Conservation (phyloP, 1,140 invertebrate genomes). For the Ptiloglossa arizonensis region DNA sequence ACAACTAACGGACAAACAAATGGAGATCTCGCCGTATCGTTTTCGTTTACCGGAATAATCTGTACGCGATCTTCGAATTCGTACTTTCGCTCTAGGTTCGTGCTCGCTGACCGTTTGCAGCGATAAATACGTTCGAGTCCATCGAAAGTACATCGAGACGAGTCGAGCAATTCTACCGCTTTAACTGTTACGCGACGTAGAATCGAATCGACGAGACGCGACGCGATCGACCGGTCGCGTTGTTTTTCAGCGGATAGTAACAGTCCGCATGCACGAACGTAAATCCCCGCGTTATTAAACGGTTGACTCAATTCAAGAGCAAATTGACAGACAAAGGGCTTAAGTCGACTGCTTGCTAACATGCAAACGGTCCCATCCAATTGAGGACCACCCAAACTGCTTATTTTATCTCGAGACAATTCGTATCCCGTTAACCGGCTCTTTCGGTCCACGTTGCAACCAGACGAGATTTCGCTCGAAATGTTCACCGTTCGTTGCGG, state of each 20-base stretch:
- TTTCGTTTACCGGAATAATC: no score
- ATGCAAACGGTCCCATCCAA: slow-evolving; percentile 73
- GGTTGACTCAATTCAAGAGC: slow-evolving; percentile 75
- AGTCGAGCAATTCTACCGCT: neutral
- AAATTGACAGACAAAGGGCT: slow-evolving; percentile 77
- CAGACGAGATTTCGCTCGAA: no score
- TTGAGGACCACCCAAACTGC: slow-evolving; percentile 77
- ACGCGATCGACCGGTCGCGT: slow-evolving; percentile 6
- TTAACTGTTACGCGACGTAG: slow-evolving; percentile 4
- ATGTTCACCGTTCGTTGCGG: no score
- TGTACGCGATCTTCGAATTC: no score
- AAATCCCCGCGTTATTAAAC: slow-evolving; percentile 68
- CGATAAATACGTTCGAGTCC: no score
- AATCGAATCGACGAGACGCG: neutral
- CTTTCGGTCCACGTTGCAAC: neutral
- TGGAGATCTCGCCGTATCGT: no score
- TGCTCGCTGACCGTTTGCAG: no score
- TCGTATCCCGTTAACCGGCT: slow-evolving; percentile 22
- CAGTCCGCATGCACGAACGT: slow-evolving; percentile 53
- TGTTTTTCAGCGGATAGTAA: slow-evolving; percentile 64
- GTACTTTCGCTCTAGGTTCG: no score
- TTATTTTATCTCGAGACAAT: slow-evolving; percentile 32
- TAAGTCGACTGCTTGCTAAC: slow-evolving; percentile 77
- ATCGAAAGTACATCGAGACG: no score
- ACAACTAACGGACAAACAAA: no score